These are phyloP conservation scores for Nephotettix cincticeps DNA, from an alignment of 1,140 invertebrate genomes.

Conservation along the genomic window DNA sequence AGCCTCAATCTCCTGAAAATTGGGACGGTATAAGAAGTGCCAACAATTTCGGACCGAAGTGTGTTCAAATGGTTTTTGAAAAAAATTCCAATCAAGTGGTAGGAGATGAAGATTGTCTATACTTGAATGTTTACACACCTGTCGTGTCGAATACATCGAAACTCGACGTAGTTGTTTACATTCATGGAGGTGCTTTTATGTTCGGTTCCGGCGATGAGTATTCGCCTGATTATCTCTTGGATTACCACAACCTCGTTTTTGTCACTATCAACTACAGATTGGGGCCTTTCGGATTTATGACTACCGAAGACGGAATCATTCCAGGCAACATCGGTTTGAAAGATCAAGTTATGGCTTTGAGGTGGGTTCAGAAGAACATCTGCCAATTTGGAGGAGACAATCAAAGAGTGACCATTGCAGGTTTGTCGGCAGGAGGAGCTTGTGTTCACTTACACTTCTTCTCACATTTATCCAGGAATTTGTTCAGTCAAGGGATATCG, in stretches of 20 bases:
- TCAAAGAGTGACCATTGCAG: slow-evolving; percentile 25
- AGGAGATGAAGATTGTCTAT: slow-evolving; percentile 28
- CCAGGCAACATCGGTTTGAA: slow-evolving; percentile 36
- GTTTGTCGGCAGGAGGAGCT: slow-evolving; percentile 30
- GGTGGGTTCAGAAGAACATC: slow-evolving; percentile 35
- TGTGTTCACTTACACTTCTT: slow-evolving; percentile 30
- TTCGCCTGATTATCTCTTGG: slow-evolving; percentile 47
- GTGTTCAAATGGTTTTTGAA: background rate
- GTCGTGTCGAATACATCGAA: background rate
- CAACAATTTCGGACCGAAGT: background rate
- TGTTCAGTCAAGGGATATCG: slow-evolving; percentile 63
- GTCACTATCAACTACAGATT: slow-evolving; percentile 70
- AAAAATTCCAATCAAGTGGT: background rate
- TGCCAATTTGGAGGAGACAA: slow-evolving; percentile 30
- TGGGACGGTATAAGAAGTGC: background rate
- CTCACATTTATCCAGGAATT: slow-evolving; percentile 33
- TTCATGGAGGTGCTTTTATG: slow-evolving; percentile 52
- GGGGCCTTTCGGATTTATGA: slow-evolving; percentile 38
- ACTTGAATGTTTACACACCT: slow-evolving; percentile 25
- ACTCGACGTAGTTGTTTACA: slow-evolving; percentile 48
- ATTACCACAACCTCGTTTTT: slow-evolving; percentile 58
- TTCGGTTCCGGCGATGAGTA: slow-evolving; percentile 47
- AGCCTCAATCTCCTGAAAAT: background rate
- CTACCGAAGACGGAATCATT: slow-evolving; percentile 31
- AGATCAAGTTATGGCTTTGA: slow-evolving; percentile 32